These are phyloP conservation scores for Octonoba sinensis DNA, from an alignment of 2,888 invertebrate genomes.

Conservation along the genomic window DNA sequence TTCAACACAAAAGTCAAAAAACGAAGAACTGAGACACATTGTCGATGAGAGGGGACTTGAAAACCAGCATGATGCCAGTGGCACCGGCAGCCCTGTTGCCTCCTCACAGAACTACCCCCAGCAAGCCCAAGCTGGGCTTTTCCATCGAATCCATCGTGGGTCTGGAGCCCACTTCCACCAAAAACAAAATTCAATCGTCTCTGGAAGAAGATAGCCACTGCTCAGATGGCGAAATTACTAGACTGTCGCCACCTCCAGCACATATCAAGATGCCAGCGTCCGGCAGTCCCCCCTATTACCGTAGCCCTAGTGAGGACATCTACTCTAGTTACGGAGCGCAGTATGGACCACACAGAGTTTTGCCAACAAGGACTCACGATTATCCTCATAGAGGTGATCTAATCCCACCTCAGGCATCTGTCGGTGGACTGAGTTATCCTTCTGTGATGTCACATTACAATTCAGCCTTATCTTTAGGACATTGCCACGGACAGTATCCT, in stretches of 20 bases:
- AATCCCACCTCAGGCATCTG: background rate
- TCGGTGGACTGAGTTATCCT: conserved; percentile 21
- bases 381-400: conserved; percentile 26
- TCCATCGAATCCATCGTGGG: conserved; percentile 61
- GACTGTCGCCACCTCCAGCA: conserved; percentile 42
- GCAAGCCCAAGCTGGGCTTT: conserved; percentile 55
- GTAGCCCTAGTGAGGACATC: conserved; percentile 34
- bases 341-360: conserved; percentile 12
- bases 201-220: conserved; percentile 25
- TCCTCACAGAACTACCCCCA: conserved; percentile 21
- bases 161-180: conserved; percentile 13
- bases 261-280: conserved; percentile 31
- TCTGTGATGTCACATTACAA: conserved; percentile 56
- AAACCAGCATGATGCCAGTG: conserved; percentile 59
- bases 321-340: conserved; percentile 35
- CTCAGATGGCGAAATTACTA: conserved; percentile 34
- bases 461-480: conserved; percentile 31
- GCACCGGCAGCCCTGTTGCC: conserved; percentile 60
- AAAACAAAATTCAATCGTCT: background rate
- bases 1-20: background rate
- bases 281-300: conserved; percentile 7
- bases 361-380: conserved; percentile 23
- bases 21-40: background rate
- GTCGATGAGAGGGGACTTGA: conserved; percentile 57
- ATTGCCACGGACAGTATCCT: conserved; percentile 56